Evolutionary conservation across 92 coral and sea anemone genomes (phyloP).

Genomic region (Zoanthus solanderi): DNA sequence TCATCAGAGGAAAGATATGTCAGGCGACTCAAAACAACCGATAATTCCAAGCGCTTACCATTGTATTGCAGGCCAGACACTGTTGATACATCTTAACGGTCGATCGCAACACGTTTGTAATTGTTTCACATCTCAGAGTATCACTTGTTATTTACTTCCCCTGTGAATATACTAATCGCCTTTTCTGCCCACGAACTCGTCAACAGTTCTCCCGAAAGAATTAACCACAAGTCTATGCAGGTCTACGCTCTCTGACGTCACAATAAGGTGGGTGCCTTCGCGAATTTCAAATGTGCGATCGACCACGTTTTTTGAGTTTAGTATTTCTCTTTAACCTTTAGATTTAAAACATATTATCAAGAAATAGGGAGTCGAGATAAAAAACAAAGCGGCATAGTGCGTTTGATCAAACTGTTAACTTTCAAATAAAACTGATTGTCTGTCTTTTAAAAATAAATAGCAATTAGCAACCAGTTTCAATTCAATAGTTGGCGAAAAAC

Average conservation of each 20-base stretch:
- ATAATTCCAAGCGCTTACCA: background rate
- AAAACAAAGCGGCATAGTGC: no score
- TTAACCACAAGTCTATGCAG: constrained; percentile 47
- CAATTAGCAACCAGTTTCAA: no score
- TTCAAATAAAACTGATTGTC: no score
- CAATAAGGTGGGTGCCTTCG: constrained; percentile 4
- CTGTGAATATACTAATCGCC: background rate
- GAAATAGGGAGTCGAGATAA: no score
- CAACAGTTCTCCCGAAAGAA: constrained; percentile 6
- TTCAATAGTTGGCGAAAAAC: no score
- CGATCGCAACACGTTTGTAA: background rate
- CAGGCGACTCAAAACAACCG: background rate
- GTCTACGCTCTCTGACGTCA: constrained; percentile 34
- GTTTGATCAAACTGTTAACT: no score
- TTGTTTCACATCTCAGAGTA: background rate
- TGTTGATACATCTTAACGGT: constrained; percentile 25
- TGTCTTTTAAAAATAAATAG: no score
- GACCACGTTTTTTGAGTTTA: no score
- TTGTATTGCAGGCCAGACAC: constrained; percentile 38
- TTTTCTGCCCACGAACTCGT: constrained; percentile 34
- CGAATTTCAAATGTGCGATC: background rate
- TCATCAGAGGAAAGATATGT: background rate
- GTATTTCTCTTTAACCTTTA: no score
- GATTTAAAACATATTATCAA: no score
- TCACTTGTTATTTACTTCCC: background rate